Evolutionary conservation across 2,113 vertebrate species (phyloP).

Genomic region (Notiomystis cincta): DNA sequence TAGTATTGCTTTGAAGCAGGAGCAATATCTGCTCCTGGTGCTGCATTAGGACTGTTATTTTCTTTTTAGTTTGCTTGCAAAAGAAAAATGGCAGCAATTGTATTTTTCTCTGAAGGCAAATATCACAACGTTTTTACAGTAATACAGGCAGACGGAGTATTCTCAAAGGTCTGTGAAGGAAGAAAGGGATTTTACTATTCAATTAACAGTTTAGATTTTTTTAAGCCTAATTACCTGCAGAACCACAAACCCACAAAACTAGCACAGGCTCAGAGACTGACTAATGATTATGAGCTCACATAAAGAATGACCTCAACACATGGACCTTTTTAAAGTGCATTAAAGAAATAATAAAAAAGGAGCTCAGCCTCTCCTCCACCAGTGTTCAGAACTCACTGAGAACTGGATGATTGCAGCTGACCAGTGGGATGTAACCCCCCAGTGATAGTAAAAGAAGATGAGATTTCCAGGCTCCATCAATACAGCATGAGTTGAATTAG

Average conservation of each 20-base stretch:
- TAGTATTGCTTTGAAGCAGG: background rate
- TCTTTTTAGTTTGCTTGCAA: background rate
- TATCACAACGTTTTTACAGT: background rate
- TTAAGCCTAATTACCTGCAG: conserved; percentile 10
- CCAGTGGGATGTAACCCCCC: background rate
- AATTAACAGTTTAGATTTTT: conserved; percentile 31
- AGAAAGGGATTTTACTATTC: conserved; percentile 1
- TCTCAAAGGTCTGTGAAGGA: background rate
- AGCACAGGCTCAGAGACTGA: background rate
- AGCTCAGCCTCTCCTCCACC: background rate
- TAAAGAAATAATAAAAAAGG: background rate
- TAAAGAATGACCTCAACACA: background rate
- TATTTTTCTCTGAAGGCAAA: conserved; percentile 37
- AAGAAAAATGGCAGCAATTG: conserved; percentile 14
- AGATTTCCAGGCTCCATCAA: background rate
- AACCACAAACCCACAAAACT: background rate
- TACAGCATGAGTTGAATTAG: background rate
- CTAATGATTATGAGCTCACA: background rate
- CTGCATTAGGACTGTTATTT: background rate
- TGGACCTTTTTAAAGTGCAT: background rate
- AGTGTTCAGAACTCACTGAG: background rate
- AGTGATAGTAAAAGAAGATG: background rate
- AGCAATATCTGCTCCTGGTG: background rate
- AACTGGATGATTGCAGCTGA: background rate
- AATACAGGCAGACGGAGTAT: background rate